Percentiles rank a stretch among this genome's conserved stretches.
Evolutionary conservation across 2,113 vertebrate species (phyloP).

Genomic region (Oryzias celebensis): DNA sequence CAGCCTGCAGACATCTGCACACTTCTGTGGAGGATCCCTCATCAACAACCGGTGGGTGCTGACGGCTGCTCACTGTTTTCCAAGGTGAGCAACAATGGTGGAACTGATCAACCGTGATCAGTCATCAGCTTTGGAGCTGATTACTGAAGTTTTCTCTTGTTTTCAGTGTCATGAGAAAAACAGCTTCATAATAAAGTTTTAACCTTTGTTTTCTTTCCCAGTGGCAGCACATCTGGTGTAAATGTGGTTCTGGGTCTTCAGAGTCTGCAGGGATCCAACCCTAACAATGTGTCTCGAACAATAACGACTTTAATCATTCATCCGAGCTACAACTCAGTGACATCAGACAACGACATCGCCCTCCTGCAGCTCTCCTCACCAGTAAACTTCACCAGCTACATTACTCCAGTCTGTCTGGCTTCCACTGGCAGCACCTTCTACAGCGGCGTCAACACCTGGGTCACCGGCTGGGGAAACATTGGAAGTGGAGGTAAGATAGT

Average conservation of each 20-base stretch:
- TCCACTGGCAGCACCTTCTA: constrained; percentile 65
- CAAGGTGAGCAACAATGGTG: background rate
- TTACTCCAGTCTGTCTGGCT: constrained; percentile 79
- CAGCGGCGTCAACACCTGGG: constrained; percentile 62
- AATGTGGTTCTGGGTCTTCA: constrained; percentile 37
- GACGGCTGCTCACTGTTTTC: constrained; percentile 73
- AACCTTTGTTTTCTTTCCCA: background rate
- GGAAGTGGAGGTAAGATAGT: constrained; percentile 60
- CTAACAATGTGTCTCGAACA: background rate
- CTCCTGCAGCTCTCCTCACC: constrained; percentile 68
- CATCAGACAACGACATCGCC: constrained; percentile 69
- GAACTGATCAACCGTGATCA: background rate
- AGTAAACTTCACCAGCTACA: constrained; percentile 55
- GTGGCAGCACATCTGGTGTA: accelerated
- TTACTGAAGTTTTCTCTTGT: background rate
- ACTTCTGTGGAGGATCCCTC: constrained; percentile 77
- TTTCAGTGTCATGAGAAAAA: background rate
- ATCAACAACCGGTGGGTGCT: constrained; percentile 76
- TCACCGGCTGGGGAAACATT: constrained; percentile 83
- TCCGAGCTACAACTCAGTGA: constrained; percentile 17
- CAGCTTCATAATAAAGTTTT: background rate
- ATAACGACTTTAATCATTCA: constrained; percentile 49
- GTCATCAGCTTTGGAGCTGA: background rate
- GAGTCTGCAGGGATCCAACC: constrained; percentile 4
- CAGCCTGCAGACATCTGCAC: constrained; percentile 48